phyloP scores from a whole-genome alignment of 2,113 vertebrate genomes.

The Pollimyrus isidori region DNA sequence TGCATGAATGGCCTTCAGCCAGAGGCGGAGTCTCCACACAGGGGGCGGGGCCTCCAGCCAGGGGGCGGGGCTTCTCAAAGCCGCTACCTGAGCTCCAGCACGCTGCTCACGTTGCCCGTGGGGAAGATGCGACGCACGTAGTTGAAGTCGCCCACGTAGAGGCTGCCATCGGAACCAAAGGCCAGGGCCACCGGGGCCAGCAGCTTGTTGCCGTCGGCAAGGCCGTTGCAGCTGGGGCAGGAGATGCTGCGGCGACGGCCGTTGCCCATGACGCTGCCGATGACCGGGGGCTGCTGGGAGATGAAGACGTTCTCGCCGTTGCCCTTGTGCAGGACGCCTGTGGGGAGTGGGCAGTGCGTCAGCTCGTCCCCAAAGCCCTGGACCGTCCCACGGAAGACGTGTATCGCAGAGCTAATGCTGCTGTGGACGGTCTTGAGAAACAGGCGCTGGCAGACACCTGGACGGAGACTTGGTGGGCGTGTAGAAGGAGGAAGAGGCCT shows the following conservation, averaged over 20 bases:
- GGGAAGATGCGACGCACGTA: conserved; percentile 93
- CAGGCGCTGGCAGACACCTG: neutral
- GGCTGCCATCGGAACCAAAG: conserved; percentile 87
- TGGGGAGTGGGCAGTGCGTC: conserved; percentile 5
- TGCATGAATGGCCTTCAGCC: neutral
- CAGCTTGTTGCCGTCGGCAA: conserved; percentile 95
- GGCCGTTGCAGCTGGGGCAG: conserved; percentile 95
- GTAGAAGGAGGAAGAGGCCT: neutral
- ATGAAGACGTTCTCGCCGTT: conserved; percentile 96
- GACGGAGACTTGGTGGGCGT: neutral
- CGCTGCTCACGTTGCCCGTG: conserved; percentile 93
- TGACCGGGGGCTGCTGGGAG: conserved; percentile 93
- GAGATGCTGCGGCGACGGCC: conserved; percentile 91
- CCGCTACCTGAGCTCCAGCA: conserved; percentile 91
- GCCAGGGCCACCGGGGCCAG: conserved; percentile 87
- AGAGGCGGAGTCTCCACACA: neutral
- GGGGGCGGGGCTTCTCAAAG: neutral
- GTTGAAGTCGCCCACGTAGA: conserved; percentile 98
- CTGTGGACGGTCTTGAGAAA: neutral
- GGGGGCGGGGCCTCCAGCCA: neutral
- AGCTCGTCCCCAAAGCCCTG: neutral
- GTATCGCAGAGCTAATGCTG: neutral
- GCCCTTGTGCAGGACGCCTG: conserved; percentile 96
- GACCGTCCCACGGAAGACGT: neutral
- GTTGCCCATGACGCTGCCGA: conserved; percentile 94